Base-by-base conservation (phyloP, 2,113 vertebrate species). In the Nycticebus coucang region DNA sequence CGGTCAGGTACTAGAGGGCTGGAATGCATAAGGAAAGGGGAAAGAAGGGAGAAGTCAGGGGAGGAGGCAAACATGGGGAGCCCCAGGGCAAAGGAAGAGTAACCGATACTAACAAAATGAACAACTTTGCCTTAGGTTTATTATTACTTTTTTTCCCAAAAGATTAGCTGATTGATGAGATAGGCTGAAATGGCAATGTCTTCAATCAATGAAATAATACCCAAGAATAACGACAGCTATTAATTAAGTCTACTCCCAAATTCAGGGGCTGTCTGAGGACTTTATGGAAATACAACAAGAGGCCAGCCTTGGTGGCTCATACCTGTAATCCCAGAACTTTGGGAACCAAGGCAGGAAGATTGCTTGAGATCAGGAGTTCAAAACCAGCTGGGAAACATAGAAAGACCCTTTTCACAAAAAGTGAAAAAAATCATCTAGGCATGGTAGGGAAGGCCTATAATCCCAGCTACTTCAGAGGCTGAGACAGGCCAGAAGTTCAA, bases 131-230 rank as follows among this genome's bases (percentile, higher is more conserved):
- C 41, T 87, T 81, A 30, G 72, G 19, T 17, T 77, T 66, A 17
- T 90, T 90, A 50, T 18, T 79, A 72, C 9, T 33, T 80, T 57
- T 92, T 95, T 89, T 66, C 22, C 21, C 62, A 92, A 64, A 93
- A 21, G 11, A 83, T 50, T 71, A 26, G 50, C 53, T 68, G 33
- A 28, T 33, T 83, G 69, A 92, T 80, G 66, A 64, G 13, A 89
- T 71, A 60, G 30, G 85, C 7, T 45, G 18, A 64, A 83, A 89
- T 28, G 17, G 30, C 4, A 92, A 75, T 35, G 2, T 79, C 59
- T n/a, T 74, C 26, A 62, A 50, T 71, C 88, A 72, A 9, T 78
- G 53, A 85, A 77, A 28, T 66, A 68, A n/a, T 15, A 57, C 21
- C 4, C 37, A 69, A 50, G 69, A 94, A 80, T 74, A 87, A 62